Conservation (phyloP, 2,888 invertebrate genomes). For the Crepidodera aurea region DNA sequence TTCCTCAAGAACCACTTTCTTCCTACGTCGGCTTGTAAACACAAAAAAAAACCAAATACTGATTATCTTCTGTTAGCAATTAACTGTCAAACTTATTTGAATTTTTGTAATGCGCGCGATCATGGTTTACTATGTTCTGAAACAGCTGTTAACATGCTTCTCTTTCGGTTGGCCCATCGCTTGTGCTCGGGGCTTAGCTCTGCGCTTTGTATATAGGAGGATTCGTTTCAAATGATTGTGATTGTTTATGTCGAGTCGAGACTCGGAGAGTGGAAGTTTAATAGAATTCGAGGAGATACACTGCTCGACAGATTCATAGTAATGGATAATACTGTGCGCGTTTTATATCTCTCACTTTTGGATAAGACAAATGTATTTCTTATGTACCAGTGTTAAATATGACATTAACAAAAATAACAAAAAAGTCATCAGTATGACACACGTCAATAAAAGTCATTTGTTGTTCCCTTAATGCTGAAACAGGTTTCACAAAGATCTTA, state of each 20-base stretch:
- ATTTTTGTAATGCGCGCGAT: slow-evolving; percentile 18
- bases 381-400: too few species aligned
- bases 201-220: not conserved
- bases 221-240: slow-evolving; percentile 22
- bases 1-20: slow-evolving; percentile 27
- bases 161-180: slow-evolving; percentile 10
- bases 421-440: too few species aligned
- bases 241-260: slow-evolving; percentile 9
- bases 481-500: too few species aligned
- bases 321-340: too few species aligned
- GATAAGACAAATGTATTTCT: too few species aligned
- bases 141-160: slow-evolving; percentile 17
- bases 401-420: too few species aligned
- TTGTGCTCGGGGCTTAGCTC: slow-evolving; percentile 1
- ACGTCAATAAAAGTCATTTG: too few species aligned
- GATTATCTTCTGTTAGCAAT: not conserved
- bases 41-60: slow-evolving; percentile 1
- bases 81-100: slow-evolving; percentile 16
- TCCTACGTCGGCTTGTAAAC: not conserved
- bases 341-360: too few species aligned
- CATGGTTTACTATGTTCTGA: slow-evolving; percentile 12
- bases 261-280: not conserved
- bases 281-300: slow-evolving; percentile 1
- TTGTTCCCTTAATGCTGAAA: too few species aligned
- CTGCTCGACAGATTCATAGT: slow-evolving; percentile 21